Base-by-base conservation (phyloP, 2,888 invertebrate genomes). In the Geotrupes spiniger region DNA sequence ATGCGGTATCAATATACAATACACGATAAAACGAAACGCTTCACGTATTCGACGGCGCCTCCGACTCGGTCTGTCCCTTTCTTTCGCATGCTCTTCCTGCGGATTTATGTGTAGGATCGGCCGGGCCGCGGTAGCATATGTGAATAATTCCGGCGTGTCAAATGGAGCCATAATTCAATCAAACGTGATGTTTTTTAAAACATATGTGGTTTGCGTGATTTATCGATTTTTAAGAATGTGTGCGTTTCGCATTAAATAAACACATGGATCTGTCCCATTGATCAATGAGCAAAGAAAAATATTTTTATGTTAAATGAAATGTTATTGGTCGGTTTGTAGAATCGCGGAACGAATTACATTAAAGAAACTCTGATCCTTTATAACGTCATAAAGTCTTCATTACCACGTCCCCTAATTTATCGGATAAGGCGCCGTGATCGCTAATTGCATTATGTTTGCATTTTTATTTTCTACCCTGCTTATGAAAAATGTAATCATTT, bases 1-100 rank as follows among this genome's bases (percentile, higher is more conserved):
- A 33, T 38, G 43, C 16, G 28, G 44, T 46, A 52, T 47, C 47
- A 47, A 38, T 38, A 29, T 27, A 45, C 45, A 45, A 45, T 45
- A 31, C 37, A 45, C 28, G 39, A 45, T 45, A 45, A 45, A 33
- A 15, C 11, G 33, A 8, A 15, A 21, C 6, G 6, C 6, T 21
- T 4, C 6, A 21, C 6, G 21, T 21, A 21, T 21, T 21, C 21
- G 21, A 4, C 6, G 21, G 6, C 3, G 6, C 21, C 4, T 21
- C 6, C 21, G 21, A 4, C 21, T 21, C 6, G n/a, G n/a, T 21
- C 21, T 6, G 6, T 21, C 33, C 14, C 11, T 33, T 15, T 33
- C 14, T 33, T 15, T 33, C 12, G 15, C 11, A 9, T 14, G 11
- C 33, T 9, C 14, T 15, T 12, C 11, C 8, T 33, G 9, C 11